Evolutionary conservation across 2,888 invertebrate genomes (phyloP), one percentile per base, ranked within the genome.

Genomic region (Diarsia brunnea): DNA sequence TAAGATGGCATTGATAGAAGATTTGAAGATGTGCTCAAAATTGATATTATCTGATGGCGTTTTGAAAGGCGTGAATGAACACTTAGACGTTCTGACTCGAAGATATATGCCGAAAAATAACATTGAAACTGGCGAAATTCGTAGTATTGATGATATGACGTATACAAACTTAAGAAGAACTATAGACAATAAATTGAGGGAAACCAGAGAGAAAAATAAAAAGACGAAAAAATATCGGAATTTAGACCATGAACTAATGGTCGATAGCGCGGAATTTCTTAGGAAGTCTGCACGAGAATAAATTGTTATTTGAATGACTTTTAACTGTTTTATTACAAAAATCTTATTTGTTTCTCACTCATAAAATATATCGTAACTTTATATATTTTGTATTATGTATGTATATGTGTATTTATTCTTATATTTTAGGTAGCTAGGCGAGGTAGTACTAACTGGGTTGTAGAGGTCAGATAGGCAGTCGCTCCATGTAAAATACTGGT

Each of bases 181-280:
- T 1, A 75, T 78, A 31, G 55, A 78, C 19, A 38, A 82, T 27
- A 55, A 75, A 24, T 16, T 58, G 11, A 45, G 24, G 55, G 55
- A 24, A 21, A 21, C 43, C 47, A 64, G 12, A 64, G 49, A 31
- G 7, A 53, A 76, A 45, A 24, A 12, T 21, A 27, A 43, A 47
- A 47, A 73, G n/a, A 55, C n/a, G 19, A 16, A 19, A 73, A 31
- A 4, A 8, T 10, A n/a, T 8, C 2, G 1, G 38, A 38, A 7
- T 7, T 8, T 38, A 38, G 38, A 24, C 31, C 2, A 77, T 11
- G 21, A 63, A n/a, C 4, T 49, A 24, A 7, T 69, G 4, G 51
- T 66, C 0, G 70, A 68, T 43, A 73, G 70, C 31, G 19, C 38
- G 4, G 69, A 73, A 63, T 43, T 69, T 47, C 38, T 55, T 60